These are phyloP conservation scores for Anguilla megastoma DNA, from an alignment of 2,797 vertebrate species.

Conservation along the genomic window DNA sequence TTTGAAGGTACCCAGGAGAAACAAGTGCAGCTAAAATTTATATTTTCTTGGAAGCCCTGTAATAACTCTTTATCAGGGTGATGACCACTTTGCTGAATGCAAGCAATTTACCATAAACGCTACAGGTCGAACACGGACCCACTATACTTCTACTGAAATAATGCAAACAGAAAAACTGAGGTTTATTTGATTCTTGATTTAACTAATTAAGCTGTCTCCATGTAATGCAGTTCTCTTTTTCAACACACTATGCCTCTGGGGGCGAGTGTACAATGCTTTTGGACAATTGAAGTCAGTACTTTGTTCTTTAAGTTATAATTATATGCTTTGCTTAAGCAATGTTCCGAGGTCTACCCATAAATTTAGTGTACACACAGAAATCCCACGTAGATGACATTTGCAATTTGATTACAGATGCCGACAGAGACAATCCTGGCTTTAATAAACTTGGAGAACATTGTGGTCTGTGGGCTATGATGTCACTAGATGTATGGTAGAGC, in stretches of 20 bases:
- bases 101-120: not conserved
- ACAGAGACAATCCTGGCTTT: slow-evolving; percentile 25
- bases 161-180: too few species aligned
- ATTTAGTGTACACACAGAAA: not conserved
- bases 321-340: slow-evolving; percentile 6
- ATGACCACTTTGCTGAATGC: not conserved
- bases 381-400: slow-evolving; percentile 1
- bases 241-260: not conserved
- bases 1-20: not conserved
- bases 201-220: not conserved
- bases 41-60: not conserved
- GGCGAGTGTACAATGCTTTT: not conserved
- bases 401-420: slow-evolving; percentile 29
- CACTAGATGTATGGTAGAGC: slow-evolving; percentile 28
- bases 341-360: slow-evolving; percentile 22
- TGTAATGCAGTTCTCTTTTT: not conserved
- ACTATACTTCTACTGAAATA: too few species aligned
- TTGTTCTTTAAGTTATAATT: slow-evolving; percentile 17
- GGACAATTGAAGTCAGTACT: not conserved
- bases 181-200: too few species aligned
- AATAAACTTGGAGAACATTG: slow-evolving; percentile 21
- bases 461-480: slow-evolving; percentile 17
- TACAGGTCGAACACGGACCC: not conserved
- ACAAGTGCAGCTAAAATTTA: not conserved
- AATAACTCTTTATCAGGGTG: not conserved